Conservation (phyloP, 2,797 vertebrate genomes). For the Limnodromus scolopaceus region DNA sequence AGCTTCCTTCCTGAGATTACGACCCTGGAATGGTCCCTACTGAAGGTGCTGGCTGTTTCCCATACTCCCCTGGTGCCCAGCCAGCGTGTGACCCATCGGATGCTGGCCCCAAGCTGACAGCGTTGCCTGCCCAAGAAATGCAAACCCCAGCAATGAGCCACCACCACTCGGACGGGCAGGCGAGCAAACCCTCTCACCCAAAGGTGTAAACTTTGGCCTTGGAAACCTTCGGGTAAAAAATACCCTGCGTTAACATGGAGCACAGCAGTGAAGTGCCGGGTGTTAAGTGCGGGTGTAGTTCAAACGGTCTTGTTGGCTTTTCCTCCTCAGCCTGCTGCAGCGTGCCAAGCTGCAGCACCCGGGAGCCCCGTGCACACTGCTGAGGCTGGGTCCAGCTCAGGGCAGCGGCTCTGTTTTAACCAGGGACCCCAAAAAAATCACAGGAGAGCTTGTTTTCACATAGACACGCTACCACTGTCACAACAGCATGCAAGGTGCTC, state of each 20-base stretch:
- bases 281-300: not conserved
- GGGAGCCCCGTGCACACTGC: not conserved
- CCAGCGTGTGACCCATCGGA: rapidly evolving
- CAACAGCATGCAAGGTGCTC: rapidly evolving
- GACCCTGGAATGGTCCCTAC: not conserved
- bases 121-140: not conserved
- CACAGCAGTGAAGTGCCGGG: rapidly evolving
- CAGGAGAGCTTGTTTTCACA: not conserved
- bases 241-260: rapidly evolving
- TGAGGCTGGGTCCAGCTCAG: not conserved
- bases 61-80: not conserved
- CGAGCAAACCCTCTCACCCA: not conserved
- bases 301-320: not conserved
- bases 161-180: not conserved
- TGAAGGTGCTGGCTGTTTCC: not conserved
- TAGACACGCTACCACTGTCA: not conserved
- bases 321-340: not conserved
- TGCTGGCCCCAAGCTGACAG: rapidly evolving
- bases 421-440: not conserved
- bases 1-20: not conserved
- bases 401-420: not conserved
- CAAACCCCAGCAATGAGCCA: not conserved
- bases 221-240: not conserved
- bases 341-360: not conserved
- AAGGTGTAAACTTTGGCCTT: not conserved